Base-by-base conservation (phyloP, 2,888 invertebrate species). In the Cacoxenus indagator region DNA sequence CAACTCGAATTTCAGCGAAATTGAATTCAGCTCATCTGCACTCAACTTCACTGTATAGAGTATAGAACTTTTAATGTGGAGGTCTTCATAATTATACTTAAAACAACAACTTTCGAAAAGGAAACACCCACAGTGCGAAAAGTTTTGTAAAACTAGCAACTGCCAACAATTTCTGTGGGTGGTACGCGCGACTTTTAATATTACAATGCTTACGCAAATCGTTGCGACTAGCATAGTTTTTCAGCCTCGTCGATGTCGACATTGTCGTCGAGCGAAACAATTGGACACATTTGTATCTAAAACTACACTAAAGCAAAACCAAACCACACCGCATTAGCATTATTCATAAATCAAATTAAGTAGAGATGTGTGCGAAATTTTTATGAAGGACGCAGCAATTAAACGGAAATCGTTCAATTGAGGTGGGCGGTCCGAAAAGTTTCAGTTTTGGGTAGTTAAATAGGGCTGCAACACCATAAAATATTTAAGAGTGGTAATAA, bases 331-430 rank as follows among this genome's bases (percentile, higher is more conserved):
- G 9, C 37, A 37, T 37, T 37, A 37, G 14, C 37, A 54, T 8
- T 14, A 24, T 22, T 54, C 54, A 54, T 54, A 54, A 26, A 54
- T 26, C 54, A 54, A 54, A 54, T 54, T 54, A 24, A 54, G 54
- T 11, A 2, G 54, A 54, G 24, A 22, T 54, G 24, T 54, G 19
- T 11, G 17, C n/a, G 19, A 54, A 54, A 54, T 8, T 37, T 37
- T 37, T 37, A 1, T 37, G 8, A 11, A 37, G 37, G 9, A 4
- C 14, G 37, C 14, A 22, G 26, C 24, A 54, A 54, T 54, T 54
- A 54, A 54, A 54, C 24, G 22, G 17, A 19, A 54, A 54, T 54
- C 5, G 26, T 6, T 54, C 5, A 37, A 11, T 4, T 37, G 37
- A 37, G 14, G 37, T 37, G 37, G 8, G 37, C n/a, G n/a, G n/a